Conservation (phyloP, 2,888 invertebrate species). For the Coenonympha arcania region DNA sequence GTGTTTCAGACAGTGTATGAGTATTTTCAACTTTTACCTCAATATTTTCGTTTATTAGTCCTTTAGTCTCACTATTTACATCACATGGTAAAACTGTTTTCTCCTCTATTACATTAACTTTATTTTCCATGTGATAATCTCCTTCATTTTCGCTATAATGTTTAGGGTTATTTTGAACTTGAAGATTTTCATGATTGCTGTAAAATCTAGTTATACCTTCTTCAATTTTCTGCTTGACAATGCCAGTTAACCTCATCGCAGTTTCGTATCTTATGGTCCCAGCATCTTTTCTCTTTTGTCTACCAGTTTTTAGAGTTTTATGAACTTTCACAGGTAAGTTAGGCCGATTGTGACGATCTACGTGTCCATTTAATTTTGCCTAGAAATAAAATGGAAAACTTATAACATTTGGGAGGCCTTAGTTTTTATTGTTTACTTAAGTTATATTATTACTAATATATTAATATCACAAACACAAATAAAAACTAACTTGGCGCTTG, state of each 20-base stretch:
- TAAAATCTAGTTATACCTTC: constrained; percentile 1
- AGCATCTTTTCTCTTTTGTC: constrained; percentile 53
- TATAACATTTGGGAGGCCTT: too few relatives aligned
- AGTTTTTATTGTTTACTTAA: background rate
- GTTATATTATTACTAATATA: too few relatives aligned
- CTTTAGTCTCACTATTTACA: background rate
- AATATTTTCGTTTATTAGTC: background rate
- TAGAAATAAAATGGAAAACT: constrained; percentile 24
- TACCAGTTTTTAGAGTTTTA: constrained; percentile 41
- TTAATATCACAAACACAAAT: background rate
- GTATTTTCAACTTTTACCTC: background rate
- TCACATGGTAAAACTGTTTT: background rate
- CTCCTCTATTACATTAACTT: background rate
- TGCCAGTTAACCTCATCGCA: constrained; percentile 53
- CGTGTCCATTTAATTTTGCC: constrained; percentile 49
- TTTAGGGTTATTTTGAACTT: background rate
- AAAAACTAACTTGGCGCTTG: constrained; percentile 1
- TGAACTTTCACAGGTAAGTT: constrained; percentile 26
- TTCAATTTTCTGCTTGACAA: constrained; percentile 22
- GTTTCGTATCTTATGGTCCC: constrained; percentile 40
- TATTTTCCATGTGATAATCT: background rate
- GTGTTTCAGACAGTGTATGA: background rate
- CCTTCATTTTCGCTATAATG: background rate
- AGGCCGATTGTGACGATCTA: constrained; percentile 37
- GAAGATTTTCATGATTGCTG: background rate